Evolutionary conservation across 2,113 vertebrate genomes (phyloP).

Genomic region (Dasyornis broadbenti): DNA sequence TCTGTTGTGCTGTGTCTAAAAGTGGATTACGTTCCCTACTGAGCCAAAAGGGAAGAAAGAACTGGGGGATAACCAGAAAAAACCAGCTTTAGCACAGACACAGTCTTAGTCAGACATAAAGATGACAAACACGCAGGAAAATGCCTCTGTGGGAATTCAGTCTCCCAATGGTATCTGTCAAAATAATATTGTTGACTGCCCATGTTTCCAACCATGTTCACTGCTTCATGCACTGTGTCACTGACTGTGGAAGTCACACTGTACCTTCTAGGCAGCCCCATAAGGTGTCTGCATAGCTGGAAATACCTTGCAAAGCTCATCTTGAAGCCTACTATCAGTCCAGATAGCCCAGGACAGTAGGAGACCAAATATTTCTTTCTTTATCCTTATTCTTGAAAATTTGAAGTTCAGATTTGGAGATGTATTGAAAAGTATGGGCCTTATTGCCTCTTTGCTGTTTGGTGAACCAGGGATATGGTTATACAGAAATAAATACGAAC

Average conservation of each 20-base stretch:
- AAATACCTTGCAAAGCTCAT: not conserved
- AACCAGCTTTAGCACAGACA: not conserved
- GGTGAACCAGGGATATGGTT: not conserved
- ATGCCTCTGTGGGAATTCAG: not conserved
- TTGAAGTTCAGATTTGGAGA: not conserved
- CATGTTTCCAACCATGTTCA: not conserved
- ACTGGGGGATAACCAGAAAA: not conserved
- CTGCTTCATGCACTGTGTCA: not conserved
- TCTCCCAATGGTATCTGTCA: not conserved
- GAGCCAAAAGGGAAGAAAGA: not conserved
- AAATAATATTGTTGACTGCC: not conserved
- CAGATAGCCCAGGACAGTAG: not conserved
- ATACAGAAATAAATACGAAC: not conserved
- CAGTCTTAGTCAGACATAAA: not conserved
- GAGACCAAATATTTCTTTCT: not conserved
- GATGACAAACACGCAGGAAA: not conserved
- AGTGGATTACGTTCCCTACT: not conserved
- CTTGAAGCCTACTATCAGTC: not conserved
- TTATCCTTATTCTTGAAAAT: not conserved
- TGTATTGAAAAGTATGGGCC: not conserved
- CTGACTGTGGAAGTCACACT: not conserved
- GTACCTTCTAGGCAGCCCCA: not conserved
- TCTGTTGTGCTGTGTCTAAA: not conserved
- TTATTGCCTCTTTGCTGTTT: not conserved
- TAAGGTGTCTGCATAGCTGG: not conserved